Conservation (phyloP, 2,113 vertebrate genomes). For the human (Homo sapiens) region GRCh38 chr7:75954001-75954500, state of each 20-base stretch:
- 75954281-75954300: not conserved
- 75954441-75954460: not conserved
- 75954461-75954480: too few species aligned
- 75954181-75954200: constrained; percentile 72
- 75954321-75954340: not conserved
- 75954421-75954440: not conserved
- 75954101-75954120: constrained; percentile 91
- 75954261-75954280: fast-evolving
- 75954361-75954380: not conserved
- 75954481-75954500: not conserved
- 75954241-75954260: fast-evolving
- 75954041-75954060: constrained; percentile 80
- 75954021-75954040: constrained; percentile 41
- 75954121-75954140: constrained; percentile 95
- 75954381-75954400: not conserved
- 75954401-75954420: not conserved
- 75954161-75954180: constrained; percentile 89
- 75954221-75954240: fast-evolving
- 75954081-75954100: constrained; percentile 92
- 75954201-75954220: not conserved
- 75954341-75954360: not conserved
- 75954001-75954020: constrained; percentile 83
- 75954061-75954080: constrained; percentile 89
- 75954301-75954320: not conserved
- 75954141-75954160: constrained; percentile 92